phyloP scores from a whole-genome alignment of 2,888 invertebrate genomes.

The Pinctada fucata region DNA sequence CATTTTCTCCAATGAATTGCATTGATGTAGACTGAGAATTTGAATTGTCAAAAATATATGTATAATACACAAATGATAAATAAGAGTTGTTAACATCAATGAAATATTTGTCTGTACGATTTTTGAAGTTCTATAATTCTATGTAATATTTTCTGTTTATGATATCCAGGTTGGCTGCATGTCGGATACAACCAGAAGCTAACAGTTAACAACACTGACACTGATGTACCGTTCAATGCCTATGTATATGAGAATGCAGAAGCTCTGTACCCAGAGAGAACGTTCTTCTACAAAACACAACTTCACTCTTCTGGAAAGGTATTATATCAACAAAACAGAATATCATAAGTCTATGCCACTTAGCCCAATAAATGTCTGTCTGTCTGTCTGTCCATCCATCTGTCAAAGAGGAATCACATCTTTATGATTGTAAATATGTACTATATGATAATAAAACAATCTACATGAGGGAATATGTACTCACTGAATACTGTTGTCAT shows the following conservation, averaged over 20 bases:
- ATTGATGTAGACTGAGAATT: no score
- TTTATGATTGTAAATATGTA: no score
- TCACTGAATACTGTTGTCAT: no score
- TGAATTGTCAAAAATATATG: no score
- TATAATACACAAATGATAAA: no score
- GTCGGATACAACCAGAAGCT: slow-evolving; percentile 59
- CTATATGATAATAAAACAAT: neutral
- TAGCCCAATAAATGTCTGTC: neutral
- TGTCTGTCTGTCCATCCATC: no score
- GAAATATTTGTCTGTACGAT: neutral
- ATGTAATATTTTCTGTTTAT: neutral
- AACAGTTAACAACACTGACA: slow-evolving; percentile 47
- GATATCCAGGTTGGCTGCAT: slow-evolving; percentile 55
- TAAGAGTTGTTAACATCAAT: no score
- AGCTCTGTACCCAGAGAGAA: slow-evolving; percentile 49
- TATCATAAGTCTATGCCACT: neutral
- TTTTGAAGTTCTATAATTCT: neutral
- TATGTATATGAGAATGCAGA: slow-evolving; percentile 59
- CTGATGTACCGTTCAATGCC: slow-evolving; percentile 62
- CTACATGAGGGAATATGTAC: no score
- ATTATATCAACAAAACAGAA: neutral
- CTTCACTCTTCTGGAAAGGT: slow-evolving; percentile 58
- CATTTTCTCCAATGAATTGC: no score
- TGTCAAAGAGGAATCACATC: no score
- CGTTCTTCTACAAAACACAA: slow-evolving; percentile 61